A percentile compares a stretch with the other conserved stretches of the same genome.
phyloP scores from a whole-genome alignment of 2,888 invertebrate genomes.

The Melinaea marsaeus region DNA sequence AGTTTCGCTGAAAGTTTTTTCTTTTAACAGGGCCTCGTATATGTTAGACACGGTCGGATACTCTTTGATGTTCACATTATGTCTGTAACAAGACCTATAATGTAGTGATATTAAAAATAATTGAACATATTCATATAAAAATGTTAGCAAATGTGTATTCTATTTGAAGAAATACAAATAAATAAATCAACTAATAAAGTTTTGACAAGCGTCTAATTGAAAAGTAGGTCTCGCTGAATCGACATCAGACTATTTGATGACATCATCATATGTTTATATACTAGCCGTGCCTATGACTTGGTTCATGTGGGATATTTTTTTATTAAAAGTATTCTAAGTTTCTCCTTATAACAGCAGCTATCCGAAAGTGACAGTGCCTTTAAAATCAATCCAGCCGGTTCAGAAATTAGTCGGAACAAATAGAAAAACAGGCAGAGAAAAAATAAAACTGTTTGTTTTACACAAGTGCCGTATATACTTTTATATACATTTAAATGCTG shows the following conservation, averaged over 20 bases:
- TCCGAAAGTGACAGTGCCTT: no score
- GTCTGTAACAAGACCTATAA: constrained; percentile 48
- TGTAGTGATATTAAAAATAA: background rate
- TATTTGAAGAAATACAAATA: constrained; percentile 21
- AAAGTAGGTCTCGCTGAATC: constrained; percentile 25
- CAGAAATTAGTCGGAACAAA: no score
- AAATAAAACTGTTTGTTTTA: no score
- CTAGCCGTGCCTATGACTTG: no score
- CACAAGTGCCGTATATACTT: no score
- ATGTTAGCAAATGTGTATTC: background rate
- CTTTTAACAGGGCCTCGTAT: constrained; percentile 52
- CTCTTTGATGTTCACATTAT: constrained; percentile 48
- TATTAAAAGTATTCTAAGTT: no score
- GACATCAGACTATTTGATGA: constrained; percentile 3
- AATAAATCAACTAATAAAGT: constrained; percentile 28
- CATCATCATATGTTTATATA: no score
- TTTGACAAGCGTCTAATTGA: constrained; percentile 26
- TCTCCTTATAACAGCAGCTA: no score
- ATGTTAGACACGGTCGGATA: constrained; percentile 55
- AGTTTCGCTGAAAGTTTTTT: constrained; percentile 54
- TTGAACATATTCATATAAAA: constrained; percentile 16
- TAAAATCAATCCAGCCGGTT: no score
- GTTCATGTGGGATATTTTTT: no score
- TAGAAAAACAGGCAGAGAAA: no score
- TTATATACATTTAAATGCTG: no score